These are phyloP conservation scores for Lordiphosa fenestrarum DNA, from an alignment of 2,888 invertebrate genomes.

Conservation along the genomic window DNA sequence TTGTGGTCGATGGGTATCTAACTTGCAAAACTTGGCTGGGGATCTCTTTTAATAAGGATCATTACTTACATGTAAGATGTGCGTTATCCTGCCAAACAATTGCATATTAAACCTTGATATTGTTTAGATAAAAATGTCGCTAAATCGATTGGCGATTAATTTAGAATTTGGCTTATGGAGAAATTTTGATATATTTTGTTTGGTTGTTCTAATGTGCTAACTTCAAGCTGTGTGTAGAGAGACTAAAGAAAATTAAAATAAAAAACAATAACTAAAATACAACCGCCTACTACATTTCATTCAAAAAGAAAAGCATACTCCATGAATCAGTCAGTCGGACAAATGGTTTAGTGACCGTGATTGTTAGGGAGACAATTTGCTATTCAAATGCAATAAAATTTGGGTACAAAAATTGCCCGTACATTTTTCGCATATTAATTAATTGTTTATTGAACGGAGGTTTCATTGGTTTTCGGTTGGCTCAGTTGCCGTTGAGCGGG, in stretches of 20 bases:
- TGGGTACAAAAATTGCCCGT: conserved; percentile 37
- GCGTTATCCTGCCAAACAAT: conserved; percentile 52
- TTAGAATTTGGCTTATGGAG: conserved; percentile 25
- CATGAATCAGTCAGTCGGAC: not conserved
- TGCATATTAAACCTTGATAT: conserved; percentile 38
- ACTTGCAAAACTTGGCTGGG: no score
- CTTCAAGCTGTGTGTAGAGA: conserved; percentile 14
- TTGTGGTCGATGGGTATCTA: no score
- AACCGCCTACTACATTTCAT: conserved; percentile 11
- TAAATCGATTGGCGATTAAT: conserved; percentile 10
- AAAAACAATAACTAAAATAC: not conserved
- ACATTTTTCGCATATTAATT: conserved; percentile 60
- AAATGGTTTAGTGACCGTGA: conserved; percentile 4
- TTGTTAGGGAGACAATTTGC: conserved; percentile 14
- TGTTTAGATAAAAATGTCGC: not conserved
- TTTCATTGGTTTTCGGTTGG: conserved; percentile 34
- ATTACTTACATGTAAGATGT: conserved; percentile 53
- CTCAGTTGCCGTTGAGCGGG: conserved; percentile 20
- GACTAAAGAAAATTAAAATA: conserved; percentile 14
- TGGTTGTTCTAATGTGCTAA: conserved; percentile 20
- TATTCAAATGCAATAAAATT: conserved; percentile 35
- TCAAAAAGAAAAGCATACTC: not conserved
- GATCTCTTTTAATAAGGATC: no score
- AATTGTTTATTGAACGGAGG: conserved; percentile 30
- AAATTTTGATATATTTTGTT: conserved; percentile 18